Percentiles rank a stretch among this genome's conserved stretches.
Conservation (phyloP, 2,113 vertebrate species). For the Opisthocomus hoazin region DNA sequence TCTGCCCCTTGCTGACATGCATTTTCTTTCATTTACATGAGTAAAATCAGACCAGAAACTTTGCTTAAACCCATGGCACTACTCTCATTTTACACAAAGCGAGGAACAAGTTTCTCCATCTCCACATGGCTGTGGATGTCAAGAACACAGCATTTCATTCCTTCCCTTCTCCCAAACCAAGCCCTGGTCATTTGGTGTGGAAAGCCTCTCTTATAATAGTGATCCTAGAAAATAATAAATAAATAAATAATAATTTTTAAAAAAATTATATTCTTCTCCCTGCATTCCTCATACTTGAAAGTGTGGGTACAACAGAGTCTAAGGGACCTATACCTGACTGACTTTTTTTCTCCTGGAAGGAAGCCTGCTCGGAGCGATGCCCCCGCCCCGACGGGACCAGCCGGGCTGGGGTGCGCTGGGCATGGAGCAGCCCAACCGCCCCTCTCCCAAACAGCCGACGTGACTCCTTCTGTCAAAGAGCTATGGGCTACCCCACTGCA, state of each 20-base stretch:
- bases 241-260: too few relatives aligned
- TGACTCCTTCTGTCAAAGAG: neutral
- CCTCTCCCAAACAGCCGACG: accelerated
- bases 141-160: neutral
- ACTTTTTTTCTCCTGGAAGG: neutral
- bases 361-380: neutral
- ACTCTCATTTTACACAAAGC: neutral
- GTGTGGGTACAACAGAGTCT: accelerated
- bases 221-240: neutral
- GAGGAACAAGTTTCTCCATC: neutral
- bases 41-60: neutral
- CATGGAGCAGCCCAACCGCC: neutral
- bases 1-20: neutral
- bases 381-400: neutral
- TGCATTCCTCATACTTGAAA: neutral
- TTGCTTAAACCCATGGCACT: neutral
- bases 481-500: neutral
- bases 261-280: neutral
- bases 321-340: accelerated
- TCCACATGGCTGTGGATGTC: neutral
- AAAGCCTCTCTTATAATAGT: neutral
- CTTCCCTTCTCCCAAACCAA: neutral
- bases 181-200: neutral
- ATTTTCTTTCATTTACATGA: neutral
- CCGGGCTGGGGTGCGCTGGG: neutral